Base-by-base conservation (phyloP, 1,140 invertebrate species). In the Drosophila kikkawai region DNA sequence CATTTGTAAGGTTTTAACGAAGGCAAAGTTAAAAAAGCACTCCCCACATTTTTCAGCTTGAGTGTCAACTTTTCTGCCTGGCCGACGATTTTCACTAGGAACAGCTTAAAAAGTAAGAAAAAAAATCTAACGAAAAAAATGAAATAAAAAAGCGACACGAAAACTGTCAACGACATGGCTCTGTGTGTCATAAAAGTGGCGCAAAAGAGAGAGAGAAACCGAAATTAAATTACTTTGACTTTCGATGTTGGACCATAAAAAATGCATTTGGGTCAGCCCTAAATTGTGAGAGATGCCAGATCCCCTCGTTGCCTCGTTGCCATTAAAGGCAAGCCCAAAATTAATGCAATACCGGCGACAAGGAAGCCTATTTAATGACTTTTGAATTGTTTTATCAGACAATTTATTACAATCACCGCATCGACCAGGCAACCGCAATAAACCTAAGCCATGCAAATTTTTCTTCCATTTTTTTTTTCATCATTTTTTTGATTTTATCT, bases 171-270 rank as follows among this genome's bases (percentile, higher is more conserved):
- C 75, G 74, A 15, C 74, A 76, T 50, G 47, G 39, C 44, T 22
- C 50, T 55, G 74, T 66, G 55, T 58, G 74, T 76, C 44, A 58
- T 45, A 76, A 80, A 61, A 55, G 17, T 39, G 56, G 51, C 36
- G 37, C 61, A 77, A 68, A 77, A 68, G 61, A 65, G 42, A 41
- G 53, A 56, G 53, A 26, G 47, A 68, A 64, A 60, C 80, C 68
- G 60, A 82, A 68, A 84, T 70, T 84, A 79, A 80, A 76, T 80
- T 83, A 76, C 57, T 68, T 83, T 61, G 76, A 75, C 75, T 75
- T 66, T 80, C 70, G 51, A 79, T 76, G 63, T 26, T 51, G 32
- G 64, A 36, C 51, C 75, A 60, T 77, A 69, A 70, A 70, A 75
- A 67, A 39, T 74, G 71, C 65, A 59, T 81, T 81, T 80, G 37